Evolutionary conservation across 2,888 invertebrate species (phyloP).

Genomic region (Agriopis leucophaearia): DNA sequence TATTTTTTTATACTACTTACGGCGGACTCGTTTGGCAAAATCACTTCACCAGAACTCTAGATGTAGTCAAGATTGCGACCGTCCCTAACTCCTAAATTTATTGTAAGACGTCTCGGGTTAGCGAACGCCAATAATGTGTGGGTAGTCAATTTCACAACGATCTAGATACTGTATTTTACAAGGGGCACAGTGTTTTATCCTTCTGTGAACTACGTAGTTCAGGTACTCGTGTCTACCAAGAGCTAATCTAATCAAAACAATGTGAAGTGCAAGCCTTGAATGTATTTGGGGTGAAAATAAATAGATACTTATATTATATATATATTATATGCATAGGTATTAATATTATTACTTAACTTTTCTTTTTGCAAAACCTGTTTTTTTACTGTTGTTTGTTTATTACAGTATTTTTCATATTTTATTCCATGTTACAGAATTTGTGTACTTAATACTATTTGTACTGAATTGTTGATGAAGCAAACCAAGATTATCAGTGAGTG

Average conservation of each 20-base stretch:
- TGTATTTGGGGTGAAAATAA: background rate
- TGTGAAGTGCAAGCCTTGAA: background rate
- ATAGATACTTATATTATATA: too few species aligned
- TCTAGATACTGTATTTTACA: conserved; percentile 5
- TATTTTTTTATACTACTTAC: too few species aligned
- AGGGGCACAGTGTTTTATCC: background rate
- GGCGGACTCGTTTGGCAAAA: background rate
- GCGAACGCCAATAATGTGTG: conserved; percentile 3
- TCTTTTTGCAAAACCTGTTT: too few species aligned
- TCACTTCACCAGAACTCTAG: background rate
- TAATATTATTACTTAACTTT: too few species aligned
- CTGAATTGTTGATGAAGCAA: too few species aligned
- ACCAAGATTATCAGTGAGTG: too few species aligned
- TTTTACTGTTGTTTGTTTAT: too few species aligned
- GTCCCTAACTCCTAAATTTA: conserved; percentile 7
- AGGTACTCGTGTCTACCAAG: background rate
- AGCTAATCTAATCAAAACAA: background rate
- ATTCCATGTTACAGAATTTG: too few species aligned
- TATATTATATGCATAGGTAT: too few species aligned
- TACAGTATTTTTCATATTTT: too few species aligned
- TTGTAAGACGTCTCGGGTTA: background rate
- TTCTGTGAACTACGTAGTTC: background rate
- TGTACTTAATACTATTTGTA: too few species aligned
- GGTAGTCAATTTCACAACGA: conserved; percentile 6
- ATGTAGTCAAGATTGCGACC: background rate